Evolutionary conservation across 2,888 invertebrate genomes (phyloP), one percentile per base, ranked within the genome.

Genomic region (Synergus itoensis): DNA sequence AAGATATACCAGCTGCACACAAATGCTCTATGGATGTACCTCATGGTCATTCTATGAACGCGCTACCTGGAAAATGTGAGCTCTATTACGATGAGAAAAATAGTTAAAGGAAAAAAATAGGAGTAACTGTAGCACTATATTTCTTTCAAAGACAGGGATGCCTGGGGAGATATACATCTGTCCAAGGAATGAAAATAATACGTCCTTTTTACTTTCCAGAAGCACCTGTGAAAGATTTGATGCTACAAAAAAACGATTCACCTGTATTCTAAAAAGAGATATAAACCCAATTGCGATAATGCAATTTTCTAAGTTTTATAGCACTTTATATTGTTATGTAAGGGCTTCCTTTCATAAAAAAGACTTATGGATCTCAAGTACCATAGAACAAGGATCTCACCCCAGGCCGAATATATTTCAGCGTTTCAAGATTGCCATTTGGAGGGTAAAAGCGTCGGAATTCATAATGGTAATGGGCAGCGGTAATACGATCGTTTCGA

Each of bases 391-490:
- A 73, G 57, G 40, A 75, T 62, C 43, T n/a, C 16, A 28, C 67
- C 67, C 67, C 45, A 7, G 9, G 14, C 14, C 21, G 67, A 69
- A 43, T 48, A 69, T 21, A 69, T 69, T 69, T 69, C 43, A 69
- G 43, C 43, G 67, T 45, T 69, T 69, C 43, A 69, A 48, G 67
- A 69, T 69, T 69, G 67, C 67, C 67, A 45, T 69, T 69, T 69
- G 81, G 81, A 77, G 82, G 78, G 81, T 78, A 75, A 81, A 82
- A 80, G 80, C 80, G 79, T 79, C 83, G 86, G 85, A 87, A 88
- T 87, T 88, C 87, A 88, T 88, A 88, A 89, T 88, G 87, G 86
- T 85, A 86, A 88, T 87, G 87, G 87, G 89, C 88, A 88, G 89
- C 48, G 78, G 82, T 79, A 78, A 81, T 84, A 84, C 80, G 84